A percentile compares a stretch with the other conserved stretches of the same genome.
phyloP scores from a whole-genome alignment of 2,113 vertebrate species.

The Recurvirostra avosetta region DNA sequence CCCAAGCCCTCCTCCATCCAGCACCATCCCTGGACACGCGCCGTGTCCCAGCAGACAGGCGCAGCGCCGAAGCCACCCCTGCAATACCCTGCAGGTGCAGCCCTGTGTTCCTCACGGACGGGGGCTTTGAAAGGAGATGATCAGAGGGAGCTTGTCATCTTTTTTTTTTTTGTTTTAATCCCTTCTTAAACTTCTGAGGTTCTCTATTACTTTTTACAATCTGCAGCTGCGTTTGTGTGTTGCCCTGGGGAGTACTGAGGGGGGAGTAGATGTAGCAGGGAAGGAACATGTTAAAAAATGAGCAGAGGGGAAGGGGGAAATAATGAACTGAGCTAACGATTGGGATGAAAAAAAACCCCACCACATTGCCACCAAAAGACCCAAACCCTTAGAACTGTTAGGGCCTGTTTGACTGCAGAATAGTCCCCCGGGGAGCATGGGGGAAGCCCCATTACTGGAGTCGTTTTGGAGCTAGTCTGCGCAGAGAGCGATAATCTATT shows the following conservation, averaged over 20 bases:
- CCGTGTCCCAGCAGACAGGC: rapidly evolving
- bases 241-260: neutral
- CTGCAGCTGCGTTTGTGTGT: conserved; percentile 11
- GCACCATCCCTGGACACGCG: rapidly evolving
- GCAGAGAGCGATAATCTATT: conserved; percentile 23
- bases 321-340: neutral
- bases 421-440: neutral
- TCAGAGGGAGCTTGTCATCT: conserved; percentile 37
- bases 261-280: neutral
- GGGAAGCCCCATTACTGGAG: conserved; percentile 44
- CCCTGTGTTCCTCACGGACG: neutral
- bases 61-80: rapidly evolving
- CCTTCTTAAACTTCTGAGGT: conserved; percentile 59
- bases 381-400: conserved; percentile 7
- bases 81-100: neutral
- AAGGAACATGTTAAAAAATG: neutral
- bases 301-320: neutral
- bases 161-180: rapidly evolving
- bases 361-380: neutral
- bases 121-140: conserved; percentile 11
- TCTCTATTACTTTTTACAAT: conserved; percentile 31
- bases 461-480: conserved; percentile 11
- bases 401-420: conserved; percentile 32
- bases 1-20: neutral
- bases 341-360: neutral